A percentile compares a stretch with the other conserved stretches of the same genome.
Conservation (phyloP, 1,140 invertebrate genomes). For the Atopsyche davidsoni region DNA sequence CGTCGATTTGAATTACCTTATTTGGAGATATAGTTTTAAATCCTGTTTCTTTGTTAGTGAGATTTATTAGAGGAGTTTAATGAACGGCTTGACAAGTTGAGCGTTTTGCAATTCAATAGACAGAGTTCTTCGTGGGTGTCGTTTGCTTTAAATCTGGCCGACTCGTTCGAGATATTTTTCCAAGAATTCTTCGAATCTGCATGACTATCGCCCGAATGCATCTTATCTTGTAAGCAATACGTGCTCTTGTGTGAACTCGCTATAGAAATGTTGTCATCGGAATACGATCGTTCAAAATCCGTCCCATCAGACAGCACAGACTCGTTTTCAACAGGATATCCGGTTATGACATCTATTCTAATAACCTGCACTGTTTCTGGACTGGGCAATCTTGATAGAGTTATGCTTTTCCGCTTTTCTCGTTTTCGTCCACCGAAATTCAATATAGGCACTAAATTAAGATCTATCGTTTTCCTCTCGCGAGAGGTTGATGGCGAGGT, state of each 20-base stretch:
- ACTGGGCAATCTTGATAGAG: slow-evolving; percentile 41
- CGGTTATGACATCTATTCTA: slow-evolving; percentile 39
- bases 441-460: background rate
- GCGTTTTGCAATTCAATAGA: slow-evolving; percentile 23
- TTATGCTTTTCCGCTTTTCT: slow-evolving; percentile 44
- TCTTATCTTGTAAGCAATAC: too few relatives aligned
- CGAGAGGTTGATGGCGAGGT: background rate
- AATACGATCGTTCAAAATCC: slow-evolving; percentile 14
- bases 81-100: slow-evolving; percentile 20
- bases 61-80: too few relatives aligned
- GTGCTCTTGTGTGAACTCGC: background rate
- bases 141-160: background rate
- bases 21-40: too few relatives aligned
- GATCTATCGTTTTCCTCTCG: background rate
- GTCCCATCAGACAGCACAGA: slow-evolving; percentile 21
- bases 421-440: slow-evolving; percentile 33
- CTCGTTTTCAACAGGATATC: slow-evolving; percentile 26
- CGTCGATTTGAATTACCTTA: too few relatives aligned
- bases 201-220: background rate
- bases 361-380: slow-evolving; percentile 46
- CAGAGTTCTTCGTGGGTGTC: background rate
- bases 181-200: background rate
- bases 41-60: too few relatives aligned
- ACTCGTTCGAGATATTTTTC: slow-evolving; percentile 5
- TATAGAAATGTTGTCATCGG: slow-evolving; percentile 9